Evolutionary conservation across 2,888 invertebrate species (phyloP), one percentile per base, ranked within the genome.

Genomic region (Abrostola tripartita): DNA sequence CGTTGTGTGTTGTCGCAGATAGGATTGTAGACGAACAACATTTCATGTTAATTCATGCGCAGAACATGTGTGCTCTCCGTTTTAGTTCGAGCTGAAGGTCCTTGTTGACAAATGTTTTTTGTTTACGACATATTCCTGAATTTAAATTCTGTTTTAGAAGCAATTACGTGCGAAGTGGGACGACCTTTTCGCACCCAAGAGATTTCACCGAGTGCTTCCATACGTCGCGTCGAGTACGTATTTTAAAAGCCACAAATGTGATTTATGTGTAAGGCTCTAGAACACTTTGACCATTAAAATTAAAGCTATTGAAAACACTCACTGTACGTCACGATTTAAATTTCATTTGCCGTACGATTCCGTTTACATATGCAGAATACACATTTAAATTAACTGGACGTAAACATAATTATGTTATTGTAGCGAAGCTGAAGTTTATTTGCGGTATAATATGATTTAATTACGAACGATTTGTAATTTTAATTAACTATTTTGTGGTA

Each of bases 251-350:
- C 49, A 42, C 12, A 50, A 36, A 42, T 61, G 24, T 50, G 37
- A 63, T 67, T 66, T 61, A 57, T 36, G 12, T 40, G n/a, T 11
- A 0, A 41, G 14, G 44, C 42, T 57, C 53, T n/a, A 52, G 9
- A 52, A 72, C 51, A 61, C 41, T 66, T 54, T 35, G 44, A 54
- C 6, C 50, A 38, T 66, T 60, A 36, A 61, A 56, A 59, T 50
- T 37, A 47, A 56, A 53, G 52, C 42, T 59, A 24, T 41, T 24
- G 6, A 61, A 52, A 64, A 59, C 50, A 38, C 41, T 64, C 58
- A 52, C 37, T 37, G 5, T 8, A 24, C 10, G 44, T 42, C 40
- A 52, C 52, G 54, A 63, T 68, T 68, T 60, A 4, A 40, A 49
- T 24, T 63, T 53, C 10, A 51, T 54, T 11, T 47, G 41, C 10